A percentile compares a stretch with the other conserved stretches of the same genome.
Evolutionary conservation across 2,113 vertebrate genomes (phyloP).

Genomic region (Triplophysa dalaica): DNA sequence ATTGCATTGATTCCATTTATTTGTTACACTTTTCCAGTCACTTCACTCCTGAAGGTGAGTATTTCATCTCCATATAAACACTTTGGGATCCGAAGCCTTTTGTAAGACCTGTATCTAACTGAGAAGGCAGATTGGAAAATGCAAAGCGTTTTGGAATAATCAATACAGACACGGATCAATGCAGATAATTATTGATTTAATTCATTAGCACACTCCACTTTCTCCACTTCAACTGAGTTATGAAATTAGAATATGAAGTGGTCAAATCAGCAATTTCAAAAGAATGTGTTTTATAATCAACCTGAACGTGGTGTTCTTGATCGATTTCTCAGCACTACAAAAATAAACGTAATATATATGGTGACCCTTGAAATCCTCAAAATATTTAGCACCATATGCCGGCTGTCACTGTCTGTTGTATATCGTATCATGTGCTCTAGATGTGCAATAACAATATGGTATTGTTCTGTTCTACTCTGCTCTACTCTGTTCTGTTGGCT

Average conservation of each 20-base stretch:
- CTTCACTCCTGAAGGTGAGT: slow-evolving; percentile 66
- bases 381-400: too few species aligned
- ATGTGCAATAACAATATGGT: too few species aligned
- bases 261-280: background rate
- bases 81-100: slow-evolving; percentile 51
- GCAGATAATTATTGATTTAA: slow-evolving; percentile 53
- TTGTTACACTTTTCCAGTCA: slow-evolving; percentile 60
- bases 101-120: slow-evolving; percentile 57
- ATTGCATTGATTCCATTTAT: slow-evolving; percentile 71
- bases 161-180: slow-evolving; percentile 54
- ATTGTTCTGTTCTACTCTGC: too few species aligned
- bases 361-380: too few species aligned
- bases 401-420: too few species aligned
- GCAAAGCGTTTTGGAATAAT: slow-evolving; percentile 54
- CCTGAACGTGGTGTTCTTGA: background rate
- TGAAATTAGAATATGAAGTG: slow-evolving; percentile 1
- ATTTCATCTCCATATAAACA: slow-evolving; percentile 72
- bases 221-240: slow-evolving; percentile 2
- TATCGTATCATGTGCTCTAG: too few species aligned
- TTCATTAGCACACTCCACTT: slow-evolving; percentile 36
- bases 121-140: slow-evolving; percentile 62
- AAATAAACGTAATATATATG: background rate
- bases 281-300: background rate
- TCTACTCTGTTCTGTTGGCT: too few species aligned
- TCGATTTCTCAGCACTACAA: background rate